Conservation (phyloP, 2,888 invertebrate genomes). For the Acleris literana region DNA sequence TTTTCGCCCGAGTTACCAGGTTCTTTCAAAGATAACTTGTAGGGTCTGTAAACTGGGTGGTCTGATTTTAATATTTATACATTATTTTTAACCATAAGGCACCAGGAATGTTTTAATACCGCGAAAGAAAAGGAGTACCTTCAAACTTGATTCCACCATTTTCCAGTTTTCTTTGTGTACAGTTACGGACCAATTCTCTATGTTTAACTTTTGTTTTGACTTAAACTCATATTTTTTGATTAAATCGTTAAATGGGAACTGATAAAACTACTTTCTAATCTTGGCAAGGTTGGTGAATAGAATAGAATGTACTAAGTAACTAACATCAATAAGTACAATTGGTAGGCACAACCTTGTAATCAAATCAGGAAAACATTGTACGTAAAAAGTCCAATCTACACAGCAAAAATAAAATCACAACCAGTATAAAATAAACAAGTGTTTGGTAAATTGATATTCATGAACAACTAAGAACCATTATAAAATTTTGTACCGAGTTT, state of each 20-base stretch:
- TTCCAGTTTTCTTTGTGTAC: conserved; percentile 1
- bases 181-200: too few relatives aligned
- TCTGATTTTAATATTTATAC: too few relatives aligned
- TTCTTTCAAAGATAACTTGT: too few relatives aligned
- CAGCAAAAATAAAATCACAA: not conserved
- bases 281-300: conserved; percentile 23
- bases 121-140: too few relatives aligned
- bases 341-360: conserved; percentile 21
- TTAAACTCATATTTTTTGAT: not conserved
- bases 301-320: conserved; percentile 6
- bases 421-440: not conserved
- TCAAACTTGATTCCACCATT: too few relatives aligned
- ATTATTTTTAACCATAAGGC: too few relatives aligned
- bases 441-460: too few relatives aligned
- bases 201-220: too few relatives aligned
- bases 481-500: too few relatives aligned
- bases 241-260: not conserved
- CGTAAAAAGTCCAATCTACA: not conserved
- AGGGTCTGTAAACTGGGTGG: too few relatives aligned
- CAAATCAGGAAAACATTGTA: conserved; percentile 25
- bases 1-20: too few relatives aligned
- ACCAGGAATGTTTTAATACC: too few relatives aligned
- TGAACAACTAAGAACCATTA: not conserved
- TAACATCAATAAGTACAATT: conserved; percentile 23
- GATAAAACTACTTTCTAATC: conserved; percentile 26